phyloP scores from a whole-genome alignment of 37 sponge, comb jelly and placozoan species.

The Halisarca cf. caerulea region DNA sequence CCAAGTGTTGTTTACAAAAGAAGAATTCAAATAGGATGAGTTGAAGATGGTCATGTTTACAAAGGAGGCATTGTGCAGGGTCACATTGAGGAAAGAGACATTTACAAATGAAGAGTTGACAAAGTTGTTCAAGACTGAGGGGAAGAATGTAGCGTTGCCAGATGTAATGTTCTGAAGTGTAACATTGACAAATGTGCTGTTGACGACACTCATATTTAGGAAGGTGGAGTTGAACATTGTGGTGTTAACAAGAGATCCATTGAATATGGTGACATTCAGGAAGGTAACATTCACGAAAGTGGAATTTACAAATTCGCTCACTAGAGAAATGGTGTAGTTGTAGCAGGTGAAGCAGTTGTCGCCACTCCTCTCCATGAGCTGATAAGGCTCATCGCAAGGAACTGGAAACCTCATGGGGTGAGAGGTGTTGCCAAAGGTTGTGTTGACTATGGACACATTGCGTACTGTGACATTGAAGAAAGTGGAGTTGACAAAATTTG shows the following conservation, averaged over 20 bases:
- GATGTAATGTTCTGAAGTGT: neutral
- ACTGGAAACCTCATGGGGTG: neutral
- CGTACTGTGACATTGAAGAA: neutral
- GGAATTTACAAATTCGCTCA: slow-evolving; percentile 2
- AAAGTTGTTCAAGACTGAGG: neutral
- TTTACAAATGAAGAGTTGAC: neutral
- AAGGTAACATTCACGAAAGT: slow-evolving; percentile 16
- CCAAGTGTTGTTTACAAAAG: neutral
- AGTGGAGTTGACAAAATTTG: neutral
- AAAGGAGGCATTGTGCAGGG: neutral
- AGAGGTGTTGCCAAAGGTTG: neutral
- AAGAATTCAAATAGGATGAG: neutral
- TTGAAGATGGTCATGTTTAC: slow-evolving; percentile 1
- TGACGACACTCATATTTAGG: neutral
- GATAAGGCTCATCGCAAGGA: neutral
- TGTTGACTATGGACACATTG: neutral
- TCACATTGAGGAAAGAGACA: neutral
- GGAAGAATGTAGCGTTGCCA: no score
- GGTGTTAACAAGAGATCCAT: slow-evolving; percentile 1
- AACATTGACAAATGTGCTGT: neutral
- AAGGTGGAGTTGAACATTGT: slow-evolving; percentile 12
- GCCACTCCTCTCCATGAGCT: neutral
- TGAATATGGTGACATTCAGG: slow-evolving; percentile 13
- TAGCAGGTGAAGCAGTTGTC: slow-evolving; percentile 4
- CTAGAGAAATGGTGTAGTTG: neutral